Conservation (phyloP, 1,140 invertebrate genomes). For the Zaprionus taronus region DNA sequence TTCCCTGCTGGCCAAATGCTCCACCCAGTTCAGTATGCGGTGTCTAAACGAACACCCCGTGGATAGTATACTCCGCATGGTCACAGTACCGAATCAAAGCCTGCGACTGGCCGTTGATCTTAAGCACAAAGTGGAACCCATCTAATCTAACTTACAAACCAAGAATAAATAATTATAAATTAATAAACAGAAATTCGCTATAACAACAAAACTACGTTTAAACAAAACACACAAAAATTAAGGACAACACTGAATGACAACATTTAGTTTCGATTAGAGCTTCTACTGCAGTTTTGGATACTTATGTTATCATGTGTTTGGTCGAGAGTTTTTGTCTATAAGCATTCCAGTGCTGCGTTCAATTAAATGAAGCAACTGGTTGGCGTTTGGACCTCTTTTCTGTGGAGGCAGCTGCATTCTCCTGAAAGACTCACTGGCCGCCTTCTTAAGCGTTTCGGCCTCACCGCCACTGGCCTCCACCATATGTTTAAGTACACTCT, state of each 20-base stretch:
- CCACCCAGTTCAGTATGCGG: slow-evolving; percentile 85
- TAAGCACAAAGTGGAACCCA: neutral
- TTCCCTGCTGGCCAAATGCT: slow-evolving; percentile 86
- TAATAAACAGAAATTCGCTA: neutral
- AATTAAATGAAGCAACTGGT: slow-evolving; percentile 23
- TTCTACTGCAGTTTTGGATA: neutral
- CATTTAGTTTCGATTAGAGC: neutral
- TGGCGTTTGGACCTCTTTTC: neutral
- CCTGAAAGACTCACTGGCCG: slow-evolving; percentile 63
- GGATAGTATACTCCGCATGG: slow-evolving; percentile 86
- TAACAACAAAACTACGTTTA: neutral
- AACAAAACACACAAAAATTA: neutral
- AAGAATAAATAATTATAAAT: neutral
- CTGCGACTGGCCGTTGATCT: slow-evolving; percentile 79
- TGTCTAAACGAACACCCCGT: slow-evolving; percentile 85
- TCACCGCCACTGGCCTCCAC: slow-evolving; percentile 52
- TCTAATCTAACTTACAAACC: neutral
- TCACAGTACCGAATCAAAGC: slow-evolving; percentile 86
- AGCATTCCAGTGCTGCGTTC: slow-evolving; percentile 33
- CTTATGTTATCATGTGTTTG: neutral
- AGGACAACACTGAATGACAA: neutral
- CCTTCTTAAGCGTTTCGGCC: slow-evolving; percentile 67
- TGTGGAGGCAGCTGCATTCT: slow-evolving; percentile 29
- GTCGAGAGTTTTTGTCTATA: slow-evolving; percentile 14
- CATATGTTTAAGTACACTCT: slow-evolving; percentile 46